Evolutionary conservation across 2,797 vertebrate genomes (phyloP).

Genomic region (Anguilla megastoma): DNA sequence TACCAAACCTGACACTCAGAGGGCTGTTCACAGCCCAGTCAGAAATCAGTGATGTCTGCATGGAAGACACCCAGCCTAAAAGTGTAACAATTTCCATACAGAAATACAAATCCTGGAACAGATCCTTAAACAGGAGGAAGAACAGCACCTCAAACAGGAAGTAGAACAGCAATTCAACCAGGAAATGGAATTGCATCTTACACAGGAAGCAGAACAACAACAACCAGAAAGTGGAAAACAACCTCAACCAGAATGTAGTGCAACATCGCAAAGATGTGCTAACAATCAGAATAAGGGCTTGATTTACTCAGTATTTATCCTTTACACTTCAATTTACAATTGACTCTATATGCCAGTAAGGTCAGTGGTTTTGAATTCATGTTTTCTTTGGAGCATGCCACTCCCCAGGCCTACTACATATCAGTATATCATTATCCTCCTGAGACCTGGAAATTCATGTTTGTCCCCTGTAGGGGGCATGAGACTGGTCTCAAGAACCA

Average conservation of each 20-base stretch:
- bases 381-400: background rate
- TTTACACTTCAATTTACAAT: background rate
- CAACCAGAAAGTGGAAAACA: background rate
- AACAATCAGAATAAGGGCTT: background rate
- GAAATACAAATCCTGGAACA: background rate
- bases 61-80: background rate
- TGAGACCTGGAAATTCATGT: background rate
- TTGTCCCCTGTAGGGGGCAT: background rate
- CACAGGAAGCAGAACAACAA: background rate
- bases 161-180: background rate
- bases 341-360: background rate
- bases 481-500: too few relatives aligned
- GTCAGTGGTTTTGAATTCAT: background rate
- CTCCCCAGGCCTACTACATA: background rate
- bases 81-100: background rate
- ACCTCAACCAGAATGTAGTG: background rate
- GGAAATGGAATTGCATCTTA: background rate
- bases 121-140: background rate
- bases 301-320: background rate
- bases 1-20: background rate
- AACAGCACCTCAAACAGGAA: background rate
- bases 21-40: background rate
- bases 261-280: background rate
- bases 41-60: background rate
- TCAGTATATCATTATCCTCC: background rate